Evolutionary conservation across 2,797 vertebrate species (phyloP).

Genomic region (Xenopus petersii): DNA sequence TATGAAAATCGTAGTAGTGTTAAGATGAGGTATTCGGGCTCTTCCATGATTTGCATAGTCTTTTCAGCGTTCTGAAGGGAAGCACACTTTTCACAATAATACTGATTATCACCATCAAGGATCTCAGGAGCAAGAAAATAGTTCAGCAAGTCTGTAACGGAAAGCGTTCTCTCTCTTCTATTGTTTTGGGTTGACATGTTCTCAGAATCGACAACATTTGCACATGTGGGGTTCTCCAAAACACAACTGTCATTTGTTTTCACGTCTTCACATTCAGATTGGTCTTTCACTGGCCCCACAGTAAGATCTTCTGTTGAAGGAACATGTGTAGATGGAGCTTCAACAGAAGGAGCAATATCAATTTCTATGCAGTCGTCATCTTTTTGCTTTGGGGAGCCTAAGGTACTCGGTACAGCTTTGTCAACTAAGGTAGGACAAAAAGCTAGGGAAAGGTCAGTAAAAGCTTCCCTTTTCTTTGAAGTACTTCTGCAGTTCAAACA

Average conservation of each 20-base stretch:
- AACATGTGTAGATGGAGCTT: slow-evolving; percentile 21
- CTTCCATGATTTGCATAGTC: slow-evolving; percentile 86
- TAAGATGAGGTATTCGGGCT: slow-evolving; percentile 95
- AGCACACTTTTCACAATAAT: slow-evolving; percentile 91
- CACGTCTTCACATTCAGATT: slow-evolving; percentile 32
- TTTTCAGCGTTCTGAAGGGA: slow-evolving; percentile 92
- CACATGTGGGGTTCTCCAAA: slow-evolving; percentile 48
- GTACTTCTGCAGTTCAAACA: slow-evolving; percentile 89
- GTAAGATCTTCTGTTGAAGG: slow-evolving; percentile 49
- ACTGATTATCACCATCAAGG: slow-evolving; percentile 92
- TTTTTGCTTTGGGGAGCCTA: slow-evolving; percentile 47
- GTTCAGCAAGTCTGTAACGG: slow-evolving; percentile 89
- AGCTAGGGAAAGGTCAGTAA: slow-evolving; percentile 93
- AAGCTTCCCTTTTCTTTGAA: slow-evolving; percentile 93
- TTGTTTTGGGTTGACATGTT: slow-evolving; percentile 57
- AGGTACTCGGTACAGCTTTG: slow-evolving; percentile 50
- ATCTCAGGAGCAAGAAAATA: slow-evolving; percentile 96
- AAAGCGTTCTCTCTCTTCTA: slow-evolving; percentile 68
- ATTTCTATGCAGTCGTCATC: slow-evolving; percentile 45
- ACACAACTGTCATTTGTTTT: slow-evolving; percentile 48
- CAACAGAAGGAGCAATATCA: slow-evolving; percentile 28
- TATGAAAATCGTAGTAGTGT: slow-evolving; percentile 94
- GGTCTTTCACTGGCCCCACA: slow-evolving; percentile 50
- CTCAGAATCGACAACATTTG: slow-evolving; percentile 13
- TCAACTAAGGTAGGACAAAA: slow-evolving; percentile 81